Conservation (phyloP, 2,888 invertebrate genomes). For the Maniola hyperantus region DNA sequence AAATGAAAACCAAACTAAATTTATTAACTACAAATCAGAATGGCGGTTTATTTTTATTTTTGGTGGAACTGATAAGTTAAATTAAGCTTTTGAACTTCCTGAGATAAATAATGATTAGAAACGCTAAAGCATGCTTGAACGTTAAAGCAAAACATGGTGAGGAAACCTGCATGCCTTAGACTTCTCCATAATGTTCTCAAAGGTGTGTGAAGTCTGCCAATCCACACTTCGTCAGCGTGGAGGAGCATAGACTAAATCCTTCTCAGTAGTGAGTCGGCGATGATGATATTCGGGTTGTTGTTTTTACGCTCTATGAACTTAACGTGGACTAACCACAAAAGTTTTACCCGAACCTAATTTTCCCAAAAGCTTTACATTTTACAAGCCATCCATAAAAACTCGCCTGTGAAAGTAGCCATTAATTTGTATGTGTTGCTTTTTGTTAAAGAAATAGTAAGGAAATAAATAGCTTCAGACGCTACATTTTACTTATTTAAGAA, state of each 20-base stretch:
- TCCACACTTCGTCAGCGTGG: too few species aligned
- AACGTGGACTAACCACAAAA: neutral
- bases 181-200: too few species aligned
- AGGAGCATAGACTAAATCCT: too few species aligned
- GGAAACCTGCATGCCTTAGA: too few species aligned
- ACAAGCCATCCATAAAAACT: neutral
- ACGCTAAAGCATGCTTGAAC: too few species aligned
- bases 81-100: neutral
- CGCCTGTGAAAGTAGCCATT: neutral
- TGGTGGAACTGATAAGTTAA: neutral
- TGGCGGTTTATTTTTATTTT: conserved; percentile 3
- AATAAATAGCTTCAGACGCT: conserved; percentile 1
- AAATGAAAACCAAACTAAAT: neutral
- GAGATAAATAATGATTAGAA: neutral
- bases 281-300: neutral
- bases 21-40: too few species aligned
- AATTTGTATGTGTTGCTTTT: neutral
- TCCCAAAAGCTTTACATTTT: neutral
- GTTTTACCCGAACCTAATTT: neutral
- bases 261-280: too few species aligned
- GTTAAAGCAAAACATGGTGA: too few species aligned
- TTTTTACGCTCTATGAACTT: neutral
- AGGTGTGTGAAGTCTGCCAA: too few species aligned
- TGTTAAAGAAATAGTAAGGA: neutral
- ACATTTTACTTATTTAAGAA: conserved; percentile 6